Evolutionary conservation across 2,113 vertebrate species (phyloP), one percentile per base, ranked within the genome.

Genomic region (Hiodon alosoides): DNA sequence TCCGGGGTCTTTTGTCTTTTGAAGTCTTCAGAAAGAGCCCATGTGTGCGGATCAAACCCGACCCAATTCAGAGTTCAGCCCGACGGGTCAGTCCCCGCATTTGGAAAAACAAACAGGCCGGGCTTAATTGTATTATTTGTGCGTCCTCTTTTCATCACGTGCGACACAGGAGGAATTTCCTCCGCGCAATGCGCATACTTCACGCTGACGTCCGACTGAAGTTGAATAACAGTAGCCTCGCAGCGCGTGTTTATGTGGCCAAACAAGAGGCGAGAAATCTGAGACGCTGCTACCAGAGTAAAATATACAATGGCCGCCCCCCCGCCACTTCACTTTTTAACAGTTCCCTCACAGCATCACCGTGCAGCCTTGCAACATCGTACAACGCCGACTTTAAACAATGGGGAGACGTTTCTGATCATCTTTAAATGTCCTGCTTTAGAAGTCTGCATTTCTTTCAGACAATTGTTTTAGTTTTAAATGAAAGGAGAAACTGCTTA

Each of bases 21-120:
- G 89, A 90, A 88, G 87, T 90, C 85, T 80, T 79, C 47, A 87
- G 79, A 88, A 85, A 90, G 86, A 87, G 85, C 73, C 74, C 1
- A 31, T 67, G 84, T 84, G 85, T 86, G 82, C 77, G 87, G 85
- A 90, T 88, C 83, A 85, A 86, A 84, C 89, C 86, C 84, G n/a
- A 70, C 72, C 72, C 52, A 68, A 90, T 90, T 91, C 88, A 90
- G 86, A 81, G 83, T 85, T 86, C 79, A 16, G 77, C 82, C 89
- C 88, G 90, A 90, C 88, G 83, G 85, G 84, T 85, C 84, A 86
- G 84, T 90, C 90, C 88, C 89, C 89, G 86, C 87, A 78, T 60
- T 78, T 86, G 86, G 81, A 86, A 88, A 90, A 91, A 90, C 88
- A 90, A 81, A 80, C 79, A 71, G 80, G 69, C 77, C 84, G 83